phyloP scores from a whole-genome alignment of 2,888 invertebrate species.

The Loripinus fragilis region DNA sequence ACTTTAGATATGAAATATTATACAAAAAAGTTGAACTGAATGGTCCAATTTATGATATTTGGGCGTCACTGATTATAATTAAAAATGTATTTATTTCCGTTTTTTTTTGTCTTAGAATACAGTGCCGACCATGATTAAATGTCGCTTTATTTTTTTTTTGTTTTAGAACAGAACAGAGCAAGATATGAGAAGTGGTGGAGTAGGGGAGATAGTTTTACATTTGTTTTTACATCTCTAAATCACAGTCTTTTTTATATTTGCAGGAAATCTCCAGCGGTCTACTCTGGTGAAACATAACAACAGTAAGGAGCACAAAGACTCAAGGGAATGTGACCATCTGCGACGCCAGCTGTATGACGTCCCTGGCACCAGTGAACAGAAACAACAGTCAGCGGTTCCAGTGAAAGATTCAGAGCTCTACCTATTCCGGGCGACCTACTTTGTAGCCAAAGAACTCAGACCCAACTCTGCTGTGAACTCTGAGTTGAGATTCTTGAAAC shows the following conservation, averaged over 20 bases:
- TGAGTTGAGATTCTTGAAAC: neutral
- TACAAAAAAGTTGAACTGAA: too few species aligned
- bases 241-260: neutral
- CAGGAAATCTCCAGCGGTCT: neutral
- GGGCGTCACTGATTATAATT: too few species aligned
- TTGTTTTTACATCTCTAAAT: too few species aligned
- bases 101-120: too few species aligned
- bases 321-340: neutral
- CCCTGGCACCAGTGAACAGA: neutral
- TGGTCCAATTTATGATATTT: too few species aligned
- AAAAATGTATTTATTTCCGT: too few species aligned
- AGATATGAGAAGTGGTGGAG: too few species aligned
- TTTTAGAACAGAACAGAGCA: too few species aligned
- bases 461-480: slow-evolving; percentile 15
- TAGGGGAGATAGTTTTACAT: too few species aligned
- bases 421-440: slow-evolving; percentile 22
- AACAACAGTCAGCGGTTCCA: neutral
- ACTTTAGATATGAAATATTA: too few species aligned
- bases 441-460: neutral
- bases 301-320: slow-evolving; percentile 18
- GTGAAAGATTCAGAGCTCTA: neutral
- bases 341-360: neutral
- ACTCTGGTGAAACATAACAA: slow-evolving; percentile 18
- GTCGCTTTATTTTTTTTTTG: too few species aligned
- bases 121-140: too few species aligned